Percentiles rank a stretch among this genome's conserved stretches.
Conservation (phyloP, 2,888 invertebrate genomes). For the Idaea straminata region DNA sequence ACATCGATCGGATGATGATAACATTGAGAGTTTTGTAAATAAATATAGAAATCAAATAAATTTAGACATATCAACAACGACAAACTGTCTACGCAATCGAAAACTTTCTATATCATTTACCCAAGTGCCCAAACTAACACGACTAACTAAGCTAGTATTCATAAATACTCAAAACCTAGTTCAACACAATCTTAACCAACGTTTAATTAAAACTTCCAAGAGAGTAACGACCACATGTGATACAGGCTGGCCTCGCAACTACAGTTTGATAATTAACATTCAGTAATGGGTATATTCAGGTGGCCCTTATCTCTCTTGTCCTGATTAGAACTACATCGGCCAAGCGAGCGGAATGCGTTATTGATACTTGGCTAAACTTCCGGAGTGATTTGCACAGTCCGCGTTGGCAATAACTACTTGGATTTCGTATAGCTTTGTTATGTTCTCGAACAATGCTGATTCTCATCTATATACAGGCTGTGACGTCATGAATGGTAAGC, state of each 20-base stretch:
- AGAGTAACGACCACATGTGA: conserved; percentile 36
- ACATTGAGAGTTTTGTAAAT: too few species aligned
- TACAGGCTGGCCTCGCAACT: conserved; percentile 29
- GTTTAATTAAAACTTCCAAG: conserved; percentile 44
- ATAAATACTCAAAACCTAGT: conserved; percentile 28
- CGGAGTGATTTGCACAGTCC: conserved; percentile 17
- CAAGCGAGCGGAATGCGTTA: conserved; percentile 48
- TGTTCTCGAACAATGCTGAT: background rate
- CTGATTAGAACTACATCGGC: conserved; percentile 53
- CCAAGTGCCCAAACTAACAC: background rate
- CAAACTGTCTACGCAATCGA: background rate
- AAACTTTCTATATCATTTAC: background rate
- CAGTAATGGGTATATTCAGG: conserved; percentile 42
- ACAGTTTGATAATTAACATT: conserved; percentile 51
- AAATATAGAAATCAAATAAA: too few species aligned
- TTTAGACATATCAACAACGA: background rate
- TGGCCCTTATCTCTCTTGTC: conserved; percentile 37
- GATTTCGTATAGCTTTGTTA: background rate
- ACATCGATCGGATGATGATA: too few species aligned
- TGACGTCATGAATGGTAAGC: background rate
- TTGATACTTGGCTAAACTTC: conserved; percentile 47
- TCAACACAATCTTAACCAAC: conserved; percentile 34
- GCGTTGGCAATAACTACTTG: background rate
- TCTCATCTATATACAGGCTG: too few species aligned
- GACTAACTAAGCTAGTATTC: conserved; percentile 8